phyloP scores from a whole-genome alignment of 2,113 vertebrate species.

The Aplodontia rufa region DNA sequence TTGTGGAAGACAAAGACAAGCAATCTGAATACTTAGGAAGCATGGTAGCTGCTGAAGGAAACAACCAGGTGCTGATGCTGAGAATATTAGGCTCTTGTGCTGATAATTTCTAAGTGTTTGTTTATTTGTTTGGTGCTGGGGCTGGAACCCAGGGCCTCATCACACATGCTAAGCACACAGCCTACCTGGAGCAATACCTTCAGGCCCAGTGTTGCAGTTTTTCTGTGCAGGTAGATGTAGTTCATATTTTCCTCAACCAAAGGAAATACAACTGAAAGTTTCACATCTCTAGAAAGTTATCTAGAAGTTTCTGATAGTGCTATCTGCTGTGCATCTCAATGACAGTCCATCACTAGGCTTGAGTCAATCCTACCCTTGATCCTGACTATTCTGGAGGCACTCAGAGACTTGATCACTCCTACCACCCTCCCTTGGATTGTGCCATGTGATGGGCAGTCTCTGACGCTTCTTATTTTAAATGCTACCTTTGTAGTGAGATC shows the following conservation, averaged over 20 bases:
- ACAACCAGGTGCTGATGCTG: neutral
- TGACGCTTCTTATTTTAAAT: neutral
- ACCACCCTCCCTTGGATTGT: neutral
- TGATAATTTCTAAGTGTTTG: neutral
- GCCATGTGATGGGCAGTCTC: accelerated
- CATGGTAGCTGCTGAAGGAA: neutral
- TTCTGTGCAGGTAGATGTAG: too few species aligned
- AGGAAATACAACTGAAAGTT: neutral
- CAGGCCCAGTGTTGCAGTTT: neutral
- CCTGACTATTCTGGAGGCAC: neutral
- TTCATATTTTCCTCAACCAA: neutral
- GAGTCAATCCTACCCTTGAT: neutral
- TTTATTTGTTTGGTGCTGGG: neutral
- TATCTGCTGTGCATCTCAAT: neutral
- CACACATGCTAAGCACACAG: neutral
- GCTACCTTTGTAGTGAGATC: neutral
- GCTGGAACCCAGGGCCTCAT: neutral
- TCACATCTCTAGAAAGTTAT: neutral
- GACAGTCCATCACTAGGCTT: accelerated
- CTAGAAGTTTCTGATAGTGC: neutral
- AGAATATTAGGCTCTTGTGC: neutral
- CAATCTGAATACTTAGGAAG: neutral
- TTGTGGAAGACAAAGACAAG: neutral
- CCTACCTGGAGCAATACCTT: too few species aligned
- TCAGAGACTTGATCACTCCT: too few species aligned